phyloP scores from a whole-genome alignment of 2,888 invertebrate species.

The Drosophila nr. fundita region DNA sequence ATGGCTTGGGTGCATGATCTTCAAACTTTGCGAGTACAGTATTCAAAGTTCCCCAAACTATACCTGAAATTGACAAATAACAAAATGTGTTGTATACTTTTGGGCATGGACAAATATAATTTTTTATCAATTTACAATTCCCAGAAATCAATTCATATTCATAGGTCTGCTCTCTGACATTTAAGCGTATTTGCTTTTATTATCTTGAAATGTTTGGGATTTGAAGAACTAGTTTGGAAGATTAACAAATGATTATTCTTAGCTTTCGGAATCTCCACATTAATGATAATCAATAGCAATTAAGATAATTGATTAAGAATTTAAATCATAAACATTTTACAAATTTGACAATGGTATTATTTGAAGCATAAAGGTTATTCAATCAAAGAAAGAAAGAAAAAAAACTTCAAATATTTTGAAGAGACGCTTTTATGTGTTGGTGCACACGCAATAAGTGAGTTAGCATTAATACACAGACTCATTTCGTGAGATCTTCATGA shows the following conservation, averaged over 20 bases:
- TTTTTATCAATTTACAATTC: too few relatives aligned
- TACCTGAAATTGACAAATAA: not conserved
- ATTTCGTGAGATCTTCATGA: constrained; percentile 1
- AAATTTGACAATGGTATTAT: constrained; percentile 1
- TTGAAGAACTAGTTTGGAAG: not conserved
- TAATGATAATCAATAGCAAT: constrained; percentile 1
- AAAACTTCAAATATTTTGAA: not conserved
- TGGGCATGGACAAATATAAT: not conserved
- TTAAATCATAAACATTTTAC: not conserved
- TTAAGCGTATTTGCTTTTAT: not conserved
- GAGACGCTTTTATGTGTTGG: not conserved
- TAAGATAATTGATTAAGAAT: constrained; percentile 1
- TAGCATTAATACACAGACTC: not conserved
- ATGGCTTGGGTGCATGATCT: not conserved
- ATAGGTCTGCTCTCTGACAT: not conserved
- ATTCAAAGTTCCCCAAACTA: not conserved
- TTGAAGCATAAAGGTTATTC: constrained; percentile 1
- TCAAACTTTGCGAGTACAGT: not conserved
- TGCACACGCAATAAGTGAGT: constrained; percentile 9
- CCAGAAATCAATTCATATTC: not conserved
- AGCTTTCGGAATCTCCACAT: not conserved
- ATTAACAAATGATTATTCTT: not conserved
- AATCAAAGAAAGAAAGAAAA: not conserved
- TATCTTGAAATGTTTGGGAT: not conserved
- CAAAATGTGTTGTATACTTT: constrained; percentile 14